These are phyloP conservation scores for Channa argus DNA, from an alignment of 2,113 vertebrate genomes.

Conservation along the genomic window DNA sequence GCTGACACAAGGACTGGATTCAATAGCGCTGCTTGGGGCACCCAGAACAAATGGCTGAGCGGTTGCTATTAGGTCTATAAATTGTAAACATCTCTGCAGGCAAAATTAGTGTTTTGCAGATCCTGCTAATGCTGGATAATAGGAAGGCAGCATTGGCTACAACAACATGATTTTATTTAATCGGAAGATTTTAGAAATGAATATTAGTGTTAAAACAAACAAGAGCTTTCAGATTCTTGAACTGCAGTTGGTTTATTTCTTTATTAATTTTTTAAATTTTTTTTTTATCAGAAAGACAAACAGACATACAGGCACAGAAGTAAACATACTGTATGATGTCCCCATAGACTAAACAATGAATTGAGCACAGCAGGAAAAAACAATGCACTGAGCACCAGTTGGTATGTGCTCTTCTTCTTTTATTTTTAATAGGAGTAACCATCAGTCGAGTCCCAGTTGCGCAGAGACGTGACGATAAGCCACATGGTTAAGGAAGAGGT, in stretches of 20 bases:
- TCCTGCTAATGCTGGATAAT: conserved; percentile 46
- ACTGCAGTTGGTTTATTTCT: neutral
- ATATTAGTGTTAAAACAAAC: conserved; percentile 9
- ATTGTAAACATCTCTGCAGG: conserved; percentile 57
- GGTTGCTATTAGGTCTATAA: conserved; percentile 43
- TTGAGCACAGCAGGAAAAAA: conserved; percentile 12
- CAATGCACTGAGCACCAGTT: conserved; percentile 13
- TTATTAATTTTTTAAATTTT: neutral
- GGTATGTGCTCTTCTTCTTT: neutral
- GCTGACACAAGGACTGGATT: conserved; percentile 55
- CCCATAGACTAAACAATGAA: conserved; percentile 11
- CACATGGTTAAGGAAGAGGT: neutral
- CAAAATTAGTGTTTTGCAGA: conserved; percentile 41
- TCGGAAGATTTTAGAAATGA: conserved; percentile 15
- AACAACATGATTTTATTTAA: conserved; percentile 10
- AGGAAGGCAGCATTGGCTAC: conserved; percentile 18
- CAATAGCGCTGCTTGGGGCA: conserved; percentile 46
- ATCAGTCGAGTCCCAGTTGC: conserved; percentile 20
- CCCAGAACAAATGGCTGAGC: conserved; percentile 57
- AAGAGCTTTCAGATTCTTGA: neutral
- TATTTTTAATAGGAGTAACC: conserved; percentile 31
- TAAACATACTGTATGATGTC: neutral
- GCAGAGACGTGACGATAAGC: conserved; percentile 1
- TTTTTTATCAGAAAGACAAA: conserved; percentile 5
- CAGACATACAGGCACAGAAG: neutral